Evolutionary conservation across 2,888 invertebrate species (phyloP), one percentile per base, ranked within the genome.

Genomic region (Nomada lathburiana): DNA sequence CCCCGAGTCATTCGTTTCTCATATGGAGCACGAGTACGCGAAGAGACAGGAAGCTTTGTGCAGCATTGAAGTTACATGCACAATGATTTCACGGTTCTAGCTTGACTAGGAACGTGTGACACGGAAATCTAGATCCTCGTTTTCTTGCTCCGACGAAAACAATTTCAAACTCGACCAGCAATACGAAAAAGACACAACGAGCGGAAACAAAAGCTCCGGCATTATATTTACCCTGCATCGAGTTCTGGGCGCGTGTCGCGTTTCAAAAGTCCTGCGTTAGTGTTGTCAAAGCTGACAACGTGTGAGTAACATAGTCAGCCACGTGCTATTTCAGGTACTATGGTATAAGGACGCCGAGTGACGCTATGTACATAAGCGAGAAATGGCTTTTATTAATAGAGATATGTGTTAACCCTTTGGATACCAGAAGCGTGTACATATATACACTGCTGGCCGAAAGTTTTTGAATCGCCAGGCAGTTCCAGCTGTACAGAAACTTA

Each of bases 31-130:
- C 1, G 7, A 26, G n/a, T 10, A n/a, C 16, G 18, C 52, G 26
- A 29, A 50, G 23, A 42, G 68, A 63, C 78, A 59, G 69, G 36
- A 74, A 62, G 78, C 68, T 74, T 62, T 52, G 68, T 63, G n/a
- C 52, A 36, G 3, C 44, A 36, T 62, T 68, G 20, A 47, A 53
- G 50, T 29, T 20, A 42, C n/a, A n/a, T 44, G 16, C 1, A 42
- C 13, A 44, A 42, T 11, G 65, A 64, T 55, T 67, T 62, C 50
- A 50, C 57, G 50, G 13, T 23, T 42, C 59, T n/a, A 7, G 11
- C 53, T n/a, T 50, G 26, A 13, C 44, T 10, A n/a, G 13, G 50
- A 57, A 23, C 18, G 18, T 36, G 63, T 0, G 3, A 59, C 53
- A 64, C 57, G 29, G 18, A 44, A 69, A 62, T 59, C 47, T 44